These are phyloP conservation scores for Anarhynchus alexandrinus DNA, from an alignment of 2,113 vertebrate genomes.

Conservation along the genomic window DNA sequence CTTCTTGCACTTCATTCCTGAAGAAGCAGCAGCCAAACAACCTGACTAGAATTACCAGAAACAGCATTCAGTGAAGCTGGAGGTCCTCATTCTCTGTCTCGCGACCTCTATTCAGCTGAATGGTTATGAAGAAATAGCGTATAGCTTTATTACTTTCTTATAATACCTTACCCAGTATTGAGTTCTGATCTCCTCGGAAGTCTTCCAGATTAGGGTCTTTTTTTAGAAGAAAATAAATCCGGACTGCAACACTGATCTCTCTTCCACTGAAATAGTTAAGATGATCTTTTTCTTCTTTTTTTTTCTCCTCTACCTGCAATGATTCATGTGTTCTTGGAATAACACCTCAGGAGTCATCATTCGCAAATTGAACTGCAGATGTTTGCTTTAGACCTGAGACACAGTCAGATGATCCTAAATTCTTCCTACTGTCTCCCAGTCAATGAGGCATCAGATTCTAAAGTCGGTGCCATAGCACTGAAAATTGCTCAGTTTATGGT, in stretches of 20 bases:
- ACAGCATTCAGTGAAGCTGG: neutral
- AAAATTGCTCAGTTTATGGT: neutral
- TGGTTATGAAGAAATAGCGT: neutral
- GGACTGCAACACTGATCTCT: neutral
- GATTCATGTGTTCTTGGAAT: neutral
- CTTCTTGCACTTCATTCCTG: neutral
- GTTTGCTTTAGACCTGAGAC: neutral
- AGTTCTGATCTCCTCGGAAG: neutral
- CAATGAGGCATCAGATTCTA: neutral
- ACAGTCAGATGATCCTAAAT: neutral
- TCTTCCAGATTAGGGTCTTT: neutral
- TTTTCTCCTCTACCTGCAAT: neutral
- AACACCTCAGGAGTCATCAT: neutral
- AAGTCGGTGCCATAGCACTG: neutral
- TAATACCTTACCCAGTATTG: neutral
- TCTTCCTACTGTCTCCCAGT: neutral
- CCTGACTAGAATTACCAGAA: neutral
- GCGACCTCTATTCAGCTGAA: neutral
- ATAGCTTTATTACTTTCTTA: neutral
- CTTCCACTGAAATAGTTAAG: neutral
- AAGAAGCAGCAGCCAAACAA: neutral
- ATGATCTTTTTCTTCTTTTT: neutral
- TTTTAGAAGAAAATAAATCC: neutral
- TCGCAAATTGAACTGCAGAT: neutral
- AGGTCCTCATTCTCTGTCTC: neutral